Evolutionary conservation across 2,888 invertebrate species (phyloP), one percentile per base, ranked within the genome.

Genomic region (Xylota segnis): DNA sequence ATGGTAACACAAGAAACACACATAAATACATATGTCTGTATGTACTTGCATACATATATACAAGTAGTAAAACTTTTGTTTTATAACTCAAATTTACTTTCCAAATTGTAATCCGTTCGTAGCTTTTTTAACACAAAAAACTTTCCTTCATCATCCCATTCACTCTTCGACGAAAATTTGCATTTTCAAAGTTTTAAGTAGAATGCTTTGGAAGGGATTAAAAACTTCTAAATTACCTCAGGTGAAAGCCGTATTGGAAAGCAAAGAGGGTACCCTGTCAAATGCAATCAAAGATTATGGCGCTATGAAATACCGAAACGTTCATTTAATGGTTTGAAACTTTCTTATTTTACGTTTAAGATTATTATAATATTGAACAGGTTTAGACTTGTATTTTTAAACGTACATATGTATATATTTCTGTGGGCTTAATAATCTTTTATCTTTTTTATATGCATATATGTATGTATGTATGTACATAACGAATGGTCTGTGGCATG

Each of bases 51-150:
- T n/a, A n/a, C n/a, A n/a, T n/a, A n/a, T n/a, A n/a, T n/a, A n/a
- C n/a, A n/a, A n/a, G n/a, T n/a, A 23, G 23, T 23, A 66, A 52
- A 52, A 63, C 63, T 63, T 63, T 54, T 54, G 52, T 32, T 45
- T 74, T 43, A 63, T 74, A 63, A 63, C 63, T 74, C 74, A 74
- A 74, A 74, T 63, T 63, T 74, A 40, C 61, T 61, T 74, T 63
- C 54, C 54, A 63, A 61, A 74, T 63, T 74, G 74, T 74, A 74
- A 74, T 74, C 74, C 74, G 14, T 63, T 54, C 63, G 74, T 63
- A 43, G 50, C 16, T 63, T 54, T 63, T 63, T 74, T 74, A 63
- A 61, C 61, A 40, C 59, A 61, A 27, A 61, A 40, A 61, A 61
- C 61, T 61, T 72, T 72, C 37, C 27, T 43, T 47, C 50, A 16